Percentiles rank a stretch among this genome's conserved stretches.
Conservation (phyloP, 2,113 vertebrate genomes). For the Passer montanus region DNA sequence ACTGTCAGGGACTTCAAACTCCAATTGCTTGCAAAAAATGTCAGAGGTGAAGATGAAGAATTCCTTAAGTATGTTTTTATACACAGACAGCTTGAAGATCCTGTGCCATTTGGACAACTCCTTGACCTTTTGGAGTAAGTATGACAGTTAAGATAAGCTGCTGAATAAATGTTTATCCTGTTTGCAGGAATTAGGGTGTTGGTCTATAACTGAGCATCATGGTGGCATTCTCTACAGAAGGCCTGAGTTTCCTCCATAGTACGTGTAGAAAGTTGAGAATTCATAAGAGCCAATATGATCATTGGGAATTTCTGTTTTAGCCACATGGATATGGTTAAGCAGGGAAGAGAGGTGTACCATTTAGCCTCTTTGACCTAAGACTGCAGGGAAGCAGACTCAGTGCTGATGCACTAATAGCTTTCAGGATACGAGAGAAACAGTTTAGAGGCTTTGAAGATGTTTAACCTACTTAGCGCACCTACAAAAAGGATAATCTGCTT, state of each 20-base stretch:
- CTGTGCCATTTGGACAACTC: neutral
- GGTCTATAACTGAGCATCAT: neutral
- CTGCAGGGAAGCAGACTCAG: neutral
- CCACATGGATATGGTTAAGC: neutral
- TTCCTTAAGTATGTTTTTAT: neutral
- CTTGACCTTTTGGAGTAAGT: neutral
- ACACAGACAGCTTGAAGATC: neutral
- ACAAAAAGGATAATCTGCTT: slow-evolving; percentile 7
- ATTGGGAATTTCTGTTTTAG: neutral
- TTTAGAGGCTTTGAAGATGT: slow-evolving; percentile 26
- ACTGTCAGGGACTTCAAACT: neutral
- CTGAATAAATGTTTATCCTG: neutral
- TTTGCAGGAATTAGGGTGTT: neutral
- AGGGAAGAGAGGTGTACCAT: neutral
- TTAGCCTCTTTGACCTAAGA: neutral
- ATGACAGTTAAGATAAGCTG: neutral
- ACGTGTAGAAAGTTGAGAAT: neutral
- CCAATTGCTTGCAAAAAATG: neutral
- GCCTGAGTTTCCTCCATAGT: neutral
- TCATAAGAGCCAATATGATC: neutral
- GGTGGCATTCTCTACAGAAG: neutral
- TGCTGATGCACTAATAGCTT: neutral
- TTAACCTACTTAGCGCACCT: slow-evolving; percentile 50
- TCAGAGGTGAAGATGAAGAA: neutral
- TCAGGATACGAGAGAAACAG: neutral